Conservation (phyloP, 30 jellyfish, hydroid and myxozoan species). For the Aurelia sp. region DNA sequence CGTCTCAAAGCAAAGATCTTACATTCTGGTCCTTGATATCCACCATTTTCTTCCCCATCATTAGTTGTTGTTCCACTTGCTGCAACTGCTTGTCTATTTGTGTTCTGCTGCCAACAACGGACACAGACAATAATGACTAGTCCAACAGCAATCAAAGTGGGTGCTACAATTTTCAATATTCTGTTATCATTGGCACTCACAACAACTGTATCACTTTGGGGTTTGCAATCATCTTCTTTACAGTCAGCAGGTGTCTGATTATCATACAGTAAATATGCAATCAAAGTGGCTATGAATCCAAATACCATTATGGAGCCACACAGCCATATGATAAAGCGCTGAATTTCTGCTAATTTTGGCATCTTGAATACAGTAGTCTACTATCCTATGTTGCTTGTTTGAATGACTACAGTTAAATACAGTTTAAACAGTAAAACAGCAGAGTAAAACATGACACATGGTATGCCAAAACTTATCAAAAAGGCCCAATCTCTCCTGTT, state of each 20-base stretch:
- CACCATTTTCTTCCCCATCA: constrained; percentile 13
- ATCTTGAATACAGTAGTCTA: not conserved
- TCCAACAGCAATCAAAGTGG: constrained; percentile 33
- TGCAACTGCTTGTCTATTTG: not conserved
- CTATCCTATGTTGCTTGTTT: not conserved
- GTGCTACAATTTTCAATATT: constrained; percentile 25
- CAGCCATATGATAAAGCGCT: constrained; percentile 20
- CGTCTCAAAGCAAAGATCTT: not conserved
- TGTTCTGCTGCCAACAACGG: constrained; percentile 42
- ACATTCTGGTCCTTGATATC: constrained; percentile 10
- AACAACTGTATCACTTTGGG: not conserved
- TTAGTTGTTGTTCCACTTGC: not conserved
- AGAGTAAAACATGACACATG: no score
- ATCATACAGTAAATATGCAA: constrained; percentile 30
- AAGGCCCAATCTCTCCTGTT: no score
- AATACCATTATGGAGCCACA: constrained; percentile 39
- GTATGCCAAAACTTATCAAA: no score
- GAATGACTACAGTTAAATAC: not conserved
- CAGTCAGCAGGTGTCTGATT: constrained; percentile 1
- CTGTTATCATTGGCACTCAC: constrained; percentile 13
- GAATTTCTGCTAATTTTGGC: constrained; percentile 13
- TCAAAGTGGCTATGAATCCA: constrained; percentile 42
- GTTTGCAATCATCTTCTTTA: not conserved
- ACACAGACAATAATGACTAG: not conserved
- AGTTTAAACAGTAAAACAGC: no score